These are phyloP conservation scores for Typhlichthys subterraneus DNA, from an alignment of 2,797 vertebrate genomes.

Conservation along the genomic window DNA sequence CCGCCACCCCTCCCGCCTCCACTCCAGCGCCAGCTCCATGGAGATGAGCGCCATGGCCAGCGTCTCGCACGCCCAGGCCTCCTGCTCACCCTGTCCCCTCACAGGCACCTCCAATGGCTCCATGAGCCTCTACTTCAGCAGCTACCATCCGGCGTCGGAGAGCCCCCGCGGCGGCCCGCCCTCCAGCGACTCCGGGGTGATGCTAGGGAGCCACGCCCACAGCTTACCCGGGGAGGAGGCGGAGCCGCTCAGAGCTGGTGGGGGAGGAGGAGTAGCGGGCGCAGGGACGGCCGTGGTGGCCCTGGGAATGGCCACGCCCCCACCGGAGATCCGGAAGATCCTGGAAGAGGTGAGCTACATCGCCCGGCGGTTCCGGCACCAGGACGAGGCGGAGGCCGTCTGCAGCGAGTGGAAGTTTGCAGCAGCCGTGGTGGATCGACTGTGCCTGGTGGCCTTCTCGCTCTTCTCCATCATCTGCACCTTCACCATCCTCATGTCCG, in stretches of 20 bases:
- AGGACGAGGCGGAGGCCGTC: conserved; percentile 86
- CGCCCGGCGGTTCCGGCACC: conserved; percentile 84
- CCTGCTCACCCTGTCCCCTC: conserved; percentile 66
- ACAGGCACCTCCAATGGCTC: conserved; percentile 82
- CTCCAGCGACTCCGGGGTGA: conserved; percentile 81
- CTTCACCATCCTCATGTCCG: conserved; percentile 91
- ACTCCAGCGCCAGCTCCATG: conserved; percentile 80
- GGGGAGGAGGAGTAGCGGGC: conserved; percentile 42
- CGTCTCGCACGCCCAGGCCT: conserved; percentile 60
- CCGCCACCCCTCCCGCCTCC: conserved; percentile 67
- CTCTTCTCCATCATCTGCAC: conserved; percentile 93
- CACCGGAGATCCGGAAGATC: conserved; percentile 85
- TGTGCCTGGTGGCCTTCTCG: conserved; percentile 91
- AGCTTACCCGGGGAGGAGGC: conserved; percentile 74
- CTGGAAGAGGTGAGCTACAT: conserved; percentile 90
- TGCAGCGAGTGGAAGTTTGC: conserved; percentile 95
- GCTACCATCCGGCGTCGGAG: conserved; percentile 76
- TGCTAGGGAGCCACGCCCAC: conserved; percentile 66
- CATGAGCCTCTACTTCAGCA: conserved; percentile 78
- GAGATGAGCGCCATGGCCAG: conserved; percentile 79
- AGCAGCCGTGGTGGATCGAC: conserved; percentile 88
- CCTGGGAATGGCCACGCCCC: conserved; percentile 48
- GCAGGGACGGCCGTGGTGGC: not conserved
- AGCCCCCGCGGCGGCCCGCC: conserved; percentile 80
- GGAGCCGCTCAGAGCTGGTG: conserved; percentile 59